These are phyloP conservation scores for Epinephelus coioides DNA, from an alignment of 2,797 vertebrate species.

Conservation along the genomic window DNA sequence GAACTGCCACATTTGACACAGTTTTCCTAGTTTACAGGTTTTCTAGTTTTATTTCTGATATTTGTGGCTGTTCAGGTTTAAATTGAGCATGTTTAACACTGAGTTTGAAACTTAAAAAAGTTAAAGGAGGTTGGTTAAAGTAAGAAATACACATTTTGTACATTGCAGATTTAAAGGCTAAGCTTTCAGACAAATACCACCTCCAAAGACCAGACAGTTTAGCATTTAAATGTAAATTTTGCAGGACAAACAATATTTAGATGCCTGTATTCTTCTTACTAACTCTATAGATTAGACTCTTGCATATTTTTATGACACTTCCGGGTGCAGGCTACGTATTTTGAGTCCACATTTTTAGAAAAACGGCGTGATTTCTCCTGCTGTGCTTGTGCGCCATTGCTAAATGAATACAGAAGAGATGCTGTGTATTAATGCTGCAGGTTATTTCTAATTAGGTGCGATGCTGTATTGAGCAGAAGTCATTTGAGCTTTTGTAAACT, in stretches of 20 bases:
- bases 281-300: not conserved
- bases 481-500: slow-evolving; percentile 56
- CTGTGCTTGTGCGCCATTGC: slow-evolving; percentile 6
- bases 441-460: slow-evolving; percentile 38
- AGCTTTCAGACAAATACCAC: not conserved
- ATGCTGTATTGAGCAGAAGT: slow-evolving; percentile 57
- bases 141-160: not conserved
- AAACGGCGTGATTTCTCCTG: not conserved
- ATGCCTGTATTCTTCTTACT: not conserved
- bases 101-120: not conserved
- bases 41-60: not conserved
- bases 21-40: not conserved
- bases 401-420: slow-evolving; percentile 26
- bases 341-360: not conserved
- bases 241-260: not conserved
- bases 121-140: too few relatives aligned
- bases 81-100: not conserved
- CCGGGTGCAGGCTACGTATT: not conserved
- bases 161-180: not conserved
- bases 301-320: not conserved
- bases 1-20: not conserved
- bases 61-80: not conserved
- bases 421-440: slow-evolving; percentile 29
- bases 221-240: too few relatives aligned
- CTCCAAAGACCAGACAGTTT: not conserved